Evolutionary conservation across 2,888 invertebrate genomes (phyloP).

Genomic region (Marronus borbonicus): DNA sequence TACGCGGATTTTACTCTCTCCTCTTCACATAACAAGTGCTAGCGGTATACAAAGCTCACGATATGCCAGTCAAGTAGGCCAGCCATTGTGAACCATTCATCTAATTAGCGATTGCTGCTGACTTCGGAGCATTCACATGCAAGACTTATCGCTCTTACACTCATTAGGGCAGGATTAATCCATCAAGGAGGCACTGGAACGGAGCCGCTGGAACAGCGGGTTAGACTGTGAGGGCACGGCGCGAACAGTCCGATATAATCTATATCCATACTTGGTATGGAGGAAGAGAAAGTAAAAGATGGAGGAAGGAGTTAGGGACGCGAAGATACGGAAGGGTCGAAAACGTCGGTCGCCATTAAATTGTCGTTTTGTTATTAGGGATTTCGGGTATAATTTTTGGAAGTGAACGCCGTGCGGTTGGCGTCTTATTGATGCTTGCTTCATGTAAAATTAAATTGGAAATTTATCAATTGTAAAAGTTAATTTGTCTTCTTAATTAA

Average conservation of each 20-base stretch:
- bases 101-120: conserved; percentile 70
- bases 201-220: conserved; percentile 50
- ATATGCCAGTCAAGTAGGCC: conserved; percentile 69
- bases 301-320: neutral
- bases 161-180: conserved; percentile 71
- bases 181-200: conserved; percentile 66
- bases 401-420: neutral
- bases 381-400: conserved; percentile 4
- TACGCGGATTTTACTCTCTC: conserved; percentile 38
- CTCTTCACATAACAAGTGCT: conserved; percentile 63
- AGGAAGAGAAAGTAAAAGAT: conserved; percentile 6
- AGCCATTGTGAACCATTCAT: conserved; percentile 69
- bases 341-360: conserved; percentile 5
- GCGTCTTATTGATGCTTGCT: too few relatives aligned
- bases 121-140: conserved; percentile 69
- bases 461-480: too few relatives aligned
- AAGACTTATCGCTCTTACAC: conserved; percentile 71
- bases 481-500: neutral
- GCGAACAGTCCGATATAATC: conserved; percentile 1
- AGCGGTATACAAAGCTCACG: conserved; percentile 68
- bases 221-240: conserved; percentile 47
- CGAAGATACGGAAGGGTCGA: neutral
- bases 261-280: neutral
- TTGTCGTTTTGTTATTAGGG: neutral
- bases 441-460: neutral